Base-by-base conservation (phyloP, 2,113 vertebrate genomes). In the Alaudala cheleensis region DNA sequence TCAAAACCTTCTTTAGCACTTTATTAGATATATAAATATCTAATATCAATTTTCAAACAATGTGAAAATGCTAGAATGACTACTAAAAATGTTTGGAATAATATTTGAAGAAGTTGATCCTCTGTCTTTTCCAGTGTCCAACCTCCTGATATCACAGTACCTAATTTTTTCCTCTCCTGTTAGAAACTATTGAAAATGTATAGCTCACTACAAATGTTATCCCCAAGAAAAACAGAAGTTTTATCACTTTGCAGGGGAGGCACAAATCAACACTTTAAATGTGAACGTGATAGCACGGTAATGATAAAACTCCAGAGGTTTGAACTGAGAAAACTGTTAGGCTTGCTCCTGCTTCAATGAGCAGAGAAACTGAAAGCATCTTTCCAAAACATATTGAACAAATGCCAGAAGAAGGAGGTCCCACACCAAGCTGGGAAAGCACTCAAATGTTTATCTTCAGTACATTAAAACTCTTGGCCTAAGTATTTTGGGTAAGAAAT, bases 361-460 rank as follows among this genome's bases (percentile, higher is more conserved):
- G 51, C 62, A 81, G 33, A 72, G 81, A 84, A 93, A 69, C 22
- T 56, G 73, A 71, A 81, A 79, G 24, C 76, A 19, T 71, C 56
- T 78, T 95, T 97, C 69, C 79, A 94, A 71, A 31, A 78, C 33
- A 69, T 24, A 45, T 76, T 96, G 61, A 88, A 65, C 69, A 94
- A 92, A 84, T 70, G n/a, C 86, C 66, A 83, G 54, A 94, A 62
- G 26, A 73, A 81, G 62, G 61, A 89, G 14, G 19, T 64, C 72
- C 45, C 44, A 40, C 21, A 53, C 33, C 44, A 89, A 62, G 11
- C 74, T 94, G 74, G 86, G 90, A 81, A 84, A 93, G 10, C 70
- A 82, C 67, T 86, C 5, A 23, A 53, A 92, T 85, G 39, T 86
- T 90, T 92, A 54, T 45, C n/a, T 85, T 82, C 44, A 64, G 64